Percentiles rank a stretch among this genome's conserved stretches.
phyloP scores from a whole-genome alignment of 2,113 vertebrate genomes.

The Leucosticte australis region DNA sequence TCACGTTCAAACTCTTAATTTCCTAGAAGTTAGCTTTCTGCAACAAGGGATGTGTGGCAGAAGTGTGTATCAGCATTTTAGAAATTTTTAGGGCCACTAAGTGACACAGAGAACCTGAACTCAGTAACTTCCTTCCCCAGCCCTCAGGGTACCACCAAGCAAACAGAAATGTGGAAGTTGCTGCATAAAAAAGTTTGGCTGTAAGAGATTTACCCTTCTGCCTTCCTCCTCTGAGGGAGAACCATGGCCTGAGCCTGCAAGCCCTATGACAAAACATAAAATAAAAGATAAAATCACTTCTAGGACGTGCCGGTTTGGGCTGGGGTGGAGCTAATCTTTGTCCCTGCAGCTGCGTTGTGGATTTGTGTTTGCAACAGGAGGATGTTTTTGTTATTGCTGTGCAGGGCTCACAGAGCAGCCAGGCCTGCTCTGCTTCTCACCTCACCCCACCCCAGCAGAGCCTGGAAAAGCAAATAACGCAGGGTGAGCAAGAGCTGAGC shows the following conservation, averaged over 20 bases:
- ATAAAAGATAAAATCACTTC: background rate
- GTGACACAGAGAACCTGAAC: background rate
- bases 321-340: background rate
- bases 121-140: background rate
- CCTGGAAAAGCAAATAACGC: background rate
- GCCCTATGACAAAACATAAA: rapidly evolving
- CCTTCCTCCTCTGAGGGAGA: background rate
- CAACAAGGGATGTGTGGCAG: background rate
- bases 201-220: background rate
- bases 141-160: background rate
- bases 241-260: rapidly evolving
- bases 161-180: background rate
- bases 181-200: background rate
- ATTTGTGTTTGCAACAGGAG: background rate
- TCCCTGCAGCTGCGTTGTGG: background rate
- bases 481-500: background rate
- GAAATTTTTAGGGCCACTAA: background rate
- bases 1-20: background rate
- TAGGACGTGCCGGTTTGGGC: rapidly evolving
- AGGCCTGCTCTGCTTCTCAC: background rate
- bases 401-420: background rate
- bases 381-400: background rate
- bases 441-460: background rate
- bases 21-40: background rate
- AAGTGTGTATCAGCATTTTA: rapidly evolving